These are phyloP conservation scores for Nemapogon koenigi DNA, from an alignment of 2,888 invertebrate genomes.

Conservation along the genomic window DNA sequence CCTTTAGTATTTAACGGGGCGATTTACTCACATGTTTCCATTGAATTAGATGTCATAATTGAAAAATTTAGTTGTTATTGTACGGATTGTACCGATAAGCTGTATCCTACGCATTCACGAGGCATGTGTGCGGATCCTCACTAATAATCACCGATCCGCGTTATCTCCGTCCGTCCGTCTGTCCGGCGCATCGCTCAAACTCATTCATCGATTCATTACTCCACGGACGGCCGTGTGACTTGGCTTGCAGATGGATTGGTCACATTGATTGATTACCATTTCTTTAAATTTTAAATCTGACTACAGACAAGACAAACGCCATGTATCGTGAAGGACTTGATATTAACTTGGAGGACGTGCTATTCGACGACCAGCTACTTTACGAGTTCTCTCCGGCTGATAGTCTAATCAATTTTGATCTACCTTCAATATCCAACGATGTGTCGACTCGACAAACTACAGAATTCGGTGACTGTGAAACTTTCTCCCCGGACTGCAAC, in stretches of 20 bases:
- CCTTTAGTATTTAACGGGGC: too few relatives aligned
- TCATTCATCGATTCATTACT: slow-evolving; percentile 27
- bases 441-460: too few relatives aligned
- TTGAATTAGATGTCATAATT: too few relatives aligned
- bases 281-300: too few relatives aligned
- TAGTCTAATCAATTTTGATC: slow-evolving; percentile 52
- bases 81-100: slow-evolving; percentile 6
- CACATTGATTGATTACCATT: too few relatives aligned
- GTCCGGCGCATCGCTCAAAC: slow-evolving; percentile 17
- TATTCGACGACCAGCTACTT: slow-evolving; percentile 42
- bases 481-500: too few relatives aligned
- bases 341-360: slow-evolving; percentile 33
- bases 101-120: slow-evolving; percentile 3
- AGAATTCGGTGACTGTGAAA: neutral
- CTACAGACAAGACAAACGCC: too few relatives aligned
- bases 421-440: slow-evolving; percentile 32
- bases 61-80: too few relatives aligned
- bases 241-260: too few relatives aligned
- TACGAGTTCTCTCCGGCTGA: slow-evolving; percentile 53
- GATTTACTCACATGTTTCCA: too few relatives aligned
- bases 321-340: slow-evolving; percentile 2
- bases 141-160: slow-evolving; percentile 50
- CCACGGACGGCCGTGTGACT: neutral
- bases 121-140: slow-evolving; percentile 23
- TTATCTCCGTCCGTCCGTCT: slow-evolving; percentile 54